These are phyloP conservation scores for Zaprionus tsacasi DNA, from an alignment of 1,140 invertebrate species.

Conservation along the genomic window DNA sequence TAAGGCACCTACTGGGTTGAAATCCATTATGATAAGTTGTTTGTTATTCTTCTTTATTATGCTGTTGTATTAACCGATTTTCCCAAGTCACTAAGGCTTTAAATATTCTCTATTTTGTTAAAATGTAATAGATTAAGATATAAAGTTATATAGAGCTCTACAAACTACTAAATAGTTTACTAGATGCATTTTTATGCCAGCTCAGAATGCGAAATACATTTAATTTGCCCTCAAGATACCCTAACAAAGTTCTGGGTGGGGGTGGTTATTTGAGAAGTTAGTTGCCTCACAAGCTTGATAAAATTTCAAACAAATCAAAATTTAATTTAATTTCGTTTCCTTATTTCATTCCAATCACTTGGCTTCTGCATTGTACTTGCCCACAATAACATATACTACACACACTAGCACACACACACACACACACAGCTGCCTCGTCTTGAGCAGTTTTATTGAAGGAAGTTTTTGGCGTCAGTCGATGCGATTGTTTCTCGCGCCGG, in stretches of 20 bases:
- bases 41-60: too few species aligned
- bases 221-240: background rate
- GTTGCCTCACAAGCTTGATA: background rate
- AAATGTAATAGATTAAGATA: too few species aligned
- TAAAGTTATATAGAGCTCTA: too few species aligned
- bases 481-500: conserved; percentile 12
- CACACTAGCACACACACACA: background rate
- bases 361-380: background rate
- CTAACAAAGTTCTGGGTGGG: background rate
- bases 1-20: too few species aligned
- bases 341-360: background rate
- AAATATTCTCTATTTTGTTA: too few species aligned
- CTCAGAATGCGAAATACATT: too few species aligned
- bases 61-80: too few species aligned
- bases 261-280: background rate
- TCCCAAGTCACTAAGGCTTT: too few species aligned
- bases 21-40: too few species aligned
- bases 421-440: conserved; percentile 10
- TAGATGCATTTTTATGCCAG: too few species aligned
- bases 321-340: conserved; percentile 5
- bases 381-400: background rate
- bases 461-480: conserved; percentile 15
- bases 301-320: conserved; percentile 4
- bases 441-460: conserved; percentile 20
- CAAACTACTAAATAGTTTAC: too few species aligned